phyloP scores from a whole-genome alignment of 2,888 invertebrate species.

The Caenorhabditis imperialis region DNA sequence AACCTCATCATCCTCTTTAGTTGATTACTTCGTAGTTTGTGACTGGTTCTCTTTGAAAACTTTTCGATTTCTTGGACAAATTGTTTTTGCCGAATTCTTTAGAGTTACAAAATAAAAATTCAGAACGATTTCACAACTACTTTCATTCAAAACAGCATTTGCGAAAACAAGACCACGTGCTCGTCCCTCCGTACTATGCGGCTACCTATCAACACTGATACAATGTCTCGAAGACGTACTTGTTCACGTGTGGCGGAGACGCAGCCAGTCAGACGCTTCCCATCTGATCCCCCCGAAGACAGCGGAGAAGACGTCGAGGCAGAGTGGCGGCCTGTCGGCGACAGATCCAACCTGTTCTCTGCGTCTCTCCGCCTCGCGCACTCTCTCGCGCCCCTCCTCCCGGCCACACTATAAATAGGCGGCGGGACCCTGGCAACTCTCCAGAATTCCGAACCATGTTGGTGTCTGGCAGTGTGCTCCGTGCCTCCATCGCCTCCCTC shows the following conservation, averaged over 20 bases:
- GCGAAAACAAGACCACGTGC: not conserved
- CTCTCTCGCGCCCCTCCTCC: constrained; percentile 22
- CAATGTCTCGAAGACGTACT: too few species aligned
- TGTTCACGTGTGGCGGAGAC: constrained; percentile 18
- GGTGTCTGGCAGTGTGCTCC: constrained; percentile 20
- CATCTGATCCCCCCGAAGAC: constrained; percentile 39
- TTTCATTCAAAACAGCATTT: too few species aligned
- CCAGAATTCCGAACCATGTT: too few species aligned
- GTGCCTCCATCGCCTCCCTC: constrained; percentile 17
- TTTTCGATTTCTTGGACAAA: too few species aligned
- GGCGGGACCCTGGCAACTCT: constrained; percentile 17
- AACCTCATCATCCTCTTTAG: too few species aligned
- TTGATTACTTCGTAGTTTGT: too few species aligned
- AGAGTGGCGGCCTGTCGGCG: constrained; percentile 41
- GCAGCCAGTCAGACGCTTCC: constrained; percentile 1
- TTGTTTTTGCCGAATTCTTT: too few species aligned
- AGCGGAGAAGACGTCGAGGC: constrained; percentile 47
- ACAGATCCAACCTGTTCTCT: constrained; percentile 53
- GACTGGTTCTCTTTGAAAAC: too few species aligned
- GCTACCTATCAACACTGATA: too few species aligned
- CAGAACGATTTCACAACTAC: too few species aligned
- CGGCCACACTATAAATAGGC: constrained; percentile 22
- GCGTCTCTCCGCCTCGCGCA: constrained; percentile 8
- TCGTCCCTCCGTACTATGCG: too few species aligned
- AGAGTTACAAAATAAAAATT: too few species aligned